Base-by-base conservation (phyloP, 2,888 invertebrate species). In the Gnatocerus cornutus region DNA sequence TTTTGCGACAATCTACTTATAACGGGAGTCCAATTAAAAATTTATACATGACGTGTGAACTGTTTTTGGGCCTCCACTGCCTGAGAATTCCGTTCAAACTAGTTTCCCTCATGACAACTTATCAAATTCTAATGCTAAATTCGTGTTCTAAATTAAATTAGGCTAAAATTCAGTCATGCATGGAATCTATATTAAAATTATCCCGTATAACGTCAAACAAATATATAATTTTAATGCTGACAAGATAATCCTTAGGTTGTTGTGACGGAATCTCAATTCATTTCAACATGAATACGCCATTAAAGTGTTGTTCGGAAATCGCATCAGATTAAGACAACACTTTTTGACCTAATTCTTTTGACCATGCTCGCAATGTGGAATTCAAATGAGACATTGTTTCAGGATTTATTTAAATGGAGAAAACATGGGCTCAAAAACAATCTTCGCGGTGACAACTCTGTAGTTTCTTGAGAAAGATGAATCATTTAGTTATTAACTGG, bases 81-180 rank as follows among this genome's bases (percentile, higher is more conserved):
- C 1, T 21, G 21, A 4, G 21, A 21, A 21, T 21, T 21, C 21
- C 21, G 1, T 21, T 21, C 21, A 21, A 21, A 21, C 21, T 21
- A 21, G 21, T 21, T 21, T 21, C 21, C 21, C 21, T 21, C 21
- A 21, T 21, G 4, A 21, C 21, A n/a, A 21, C 21, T 21, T 21
- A 21, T 21, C 21, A 4, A 21, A 21, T 21, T 29, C 43, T 43
- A 43, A 43, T 43, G 43, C 10, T 43, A 43, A 43, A 43, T 43
- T n/a, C 43, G 43, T 12, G 43, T 46, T 46, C 43, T 12, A 43
- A 43, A 46, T 46, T 46, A 46, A 46, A 46, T 46, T 46, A 46
- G 9, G 13, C 43, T 43, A 10, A 5, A 13, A 43, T 43, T 43
- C 14, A 46, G 46, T 46, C 9, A 16, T 46, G 46, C 9, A 8